Conservation (phyloP, 1,140 invertebrate species). For the Leptopilina boulardi region DNA sequence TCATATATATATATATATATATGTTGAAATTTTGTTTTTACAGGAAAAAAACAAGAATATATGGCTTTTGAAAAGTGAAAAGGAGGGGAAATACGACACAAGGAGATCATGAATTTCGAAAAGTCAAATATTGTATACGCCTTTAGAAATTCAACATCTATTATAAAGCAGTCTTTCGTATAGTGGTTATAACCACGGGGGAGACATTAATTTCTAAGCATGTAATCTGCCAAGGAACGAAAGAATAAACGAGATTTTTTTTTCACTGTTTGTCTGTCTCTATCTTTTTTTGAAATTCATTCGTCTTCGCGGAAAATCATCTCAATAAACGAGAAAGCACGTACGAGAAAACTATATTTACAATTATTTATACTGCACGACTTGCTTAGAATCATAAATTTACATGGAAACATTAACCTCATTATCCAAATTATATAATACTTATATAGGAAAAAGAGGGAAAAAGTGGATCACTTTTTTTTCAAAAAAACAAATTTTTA, state of each 20-base stretch:
- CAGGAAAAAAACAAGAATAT: conserved; percentile 48
- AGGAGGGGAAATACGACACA: conserved; percentile 47
- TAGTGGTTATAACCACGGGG: conserved; percentile 48
- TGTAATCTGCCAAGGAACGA: conserved; percentile 56
- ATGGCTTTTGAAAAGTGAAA: conserved; percentile 33
- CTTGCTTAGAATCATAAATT: not conserved
- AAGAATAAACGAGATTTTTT: conserved; percentile 36
- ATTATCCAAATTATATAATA: too few species aligned
- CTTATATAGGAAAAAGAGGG: too few species aligned
- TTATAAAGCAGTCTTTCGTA: conserved; percentile 63
- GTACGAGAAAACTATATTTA: not conserved
- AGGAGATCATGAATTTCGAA: conserved; percentile 73
- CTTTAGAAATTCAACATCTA: conserved; percentile 62
- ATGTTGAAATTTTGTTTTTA: conserved; percentile 47
- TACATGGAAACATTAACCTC: not conserved
- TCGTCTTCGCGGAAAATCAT: conserved; percentile 11
- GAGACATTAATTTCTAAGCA: conserved; percentile 67
- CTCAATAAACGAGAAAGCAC: not conserved
- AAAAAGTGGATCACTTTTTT: too few species aligned
- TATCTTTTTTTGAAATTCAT: not conserved
- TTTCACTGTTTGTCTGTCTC: not conserved
- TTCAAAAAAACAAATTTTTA: too few species aligned
- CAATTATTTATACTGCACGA: not conserved
- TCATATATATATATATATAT: conserved; percentile 40
- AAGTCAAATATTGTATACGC: conserved; percentile 57